Evolutionary conservation across 2,888 invertebrate species (phyloP).

Genomic region (Lochmaea capreae): DNA sequence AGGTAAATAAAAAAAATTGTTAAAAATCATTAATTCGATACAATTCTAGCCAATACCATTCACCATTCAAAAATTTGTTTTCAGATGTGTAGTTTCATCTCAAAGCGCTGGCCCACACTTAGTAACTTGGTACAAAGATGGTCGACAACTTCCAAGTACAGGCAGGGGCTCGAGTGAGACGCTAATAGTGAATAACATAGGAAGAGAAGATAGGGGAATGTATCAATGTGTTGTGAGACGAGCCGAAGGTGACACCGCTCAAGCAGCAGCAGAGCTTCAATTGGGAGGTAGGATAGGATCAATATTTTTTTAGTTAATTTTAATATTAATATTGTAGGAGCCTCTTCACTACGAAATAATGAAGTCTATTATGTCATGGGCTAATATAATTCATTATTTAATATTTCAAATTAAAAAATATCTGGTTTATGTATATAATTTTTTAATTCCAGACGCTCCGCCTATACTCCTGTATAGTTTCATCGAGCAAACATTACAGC

Average conservation of each 20-base stretch:
- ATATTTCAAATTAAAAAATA: too few relatives aligned
- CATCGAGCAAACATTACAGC: slow-evolving; percentile 82
- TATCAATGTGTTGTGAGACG: slow-evolving; percentile 80
- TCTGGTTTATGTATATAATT: too few relatives aligned
- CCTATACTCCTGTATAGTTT: slow-evolving; percentile 81
- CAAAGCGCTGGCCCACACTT: slow-evolving; percentile 68
- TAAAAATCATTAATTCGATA: slow-evolving; percentile 47
- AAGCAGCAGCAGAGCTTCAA: slow-evolving; percentile 80
- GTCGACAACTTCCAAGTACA: slow-evolving; percentile 74
- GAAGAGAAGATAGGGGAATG: slow-evolving; percentile 80
- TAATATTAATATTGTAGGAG: too few relatives aligned
- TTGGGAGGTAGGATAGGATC: slow-evolving; percentile 70
- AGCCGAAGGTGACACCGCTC: slow-evolving; percentile 79
- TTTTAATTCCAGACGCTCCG: slow-evolving; percentile 75
- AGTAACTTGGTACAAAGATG: slow-evolving; percentile 73
- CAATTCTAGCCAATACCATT: neutral
- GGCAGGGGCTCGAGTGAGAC: slow-evolving; percentile 74
- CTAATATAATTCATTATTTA: too few relatives aligned
- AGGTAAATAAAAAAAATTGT: slow-evolving; percentile 39
- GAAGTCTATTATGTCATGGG: too few relatives aligned
- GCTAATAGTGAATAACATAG: slow-evolving; percentile 74
- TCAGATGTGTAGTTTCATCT: slow-evolving; percentile 71
- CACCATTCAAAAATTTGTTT: slow-evolving; percentile 52
- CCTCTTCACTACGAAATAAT: too few relatives aligned
- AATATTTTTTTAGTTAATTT: too few relatives aligned